Base-by-base conservation (phyloP, 2,113 vertebrate species). In the Bufo bufo region DNA sequence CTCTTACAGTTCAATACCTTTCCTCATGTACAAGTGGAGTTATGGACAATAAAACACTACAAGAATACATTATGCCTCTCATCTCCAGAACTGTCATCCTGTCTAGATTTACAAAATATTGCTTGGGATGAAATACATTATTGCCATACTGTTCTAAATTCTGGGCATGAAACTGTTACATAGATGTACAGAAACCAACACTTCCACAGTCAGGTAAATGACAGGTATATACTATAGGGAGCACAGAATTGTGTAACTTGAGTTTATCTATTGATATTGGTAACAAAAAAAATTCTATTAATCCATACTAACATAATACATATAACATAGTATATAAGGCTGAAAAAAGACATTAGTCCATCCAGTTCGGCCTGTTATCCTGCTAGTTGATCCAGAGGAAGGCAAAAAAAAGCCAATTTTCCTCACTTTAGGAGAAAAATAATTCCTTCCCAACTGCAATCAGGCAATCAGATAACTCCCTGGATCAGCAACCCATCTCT, bases 61-160 rank as follows among this genome's bases (percentile, higher is more conserved):
- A 77, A 47, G 87, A 88, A 88, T 88, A 88, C 87, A 88, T 88
- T 88, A 88, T 84, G 72, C 13, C 81, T 65, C 87, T 88, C 87
- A 88, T 88, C 81, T 84, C 81, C 72, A 72, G 69, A 84, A 63
- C 87, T 88, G 87, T 84, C 87, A 88, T 56, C 72, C 81, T 88
- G 87, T 77, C 87, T 84, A 65, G 81, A 54, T 66, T 84, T 77
- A 88, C 72, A 88, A 88, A 88, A 88, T 88, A 88, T 88, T 19
- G 69, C 81, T 61, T 77, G 59, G 33, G 81, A 82, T 65, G 81
- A 84, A 82, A 82, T 84, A 88, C 59, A 84, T 84, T 81, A 88
- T 63, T 83, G 69, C n/a, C 56, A 33, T 45, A 20, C 56, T 88
- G 71, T 75, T 77, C 59, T 50, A 75, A 65, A 88, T 88, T 77